These are phyloP conservation scores for Anarrhichthys ocellatus DNA, from an alignment of 2,113 vertebrate species.

Conservation along the genomic window DNA sequence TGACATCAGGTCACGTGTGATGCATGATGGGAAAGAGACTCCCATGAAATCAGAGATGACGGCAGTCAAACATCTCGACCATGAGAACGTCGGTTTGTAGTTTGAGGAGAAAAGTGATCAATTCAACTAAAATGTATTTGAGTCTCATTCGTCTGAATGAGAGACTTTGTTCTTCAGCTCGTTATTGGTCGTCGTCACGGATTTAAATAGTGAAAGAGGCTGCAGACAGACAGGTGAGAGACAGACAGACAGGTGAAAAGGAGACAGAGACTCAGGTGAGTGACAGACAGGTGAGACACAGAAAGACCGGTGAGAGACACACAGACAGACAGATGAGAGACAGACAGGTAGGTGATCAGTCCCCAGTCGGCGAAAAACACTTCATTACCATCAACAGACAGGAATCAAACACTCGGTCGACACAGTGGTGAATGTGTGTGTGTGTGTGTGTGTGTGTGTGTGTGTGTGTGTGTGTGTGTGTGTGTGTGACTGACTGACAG, in stretches of 20 bases:
- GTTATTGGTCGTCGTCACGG: not conserved
- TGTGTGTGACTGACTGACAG: slow-evolving; percentile 60
- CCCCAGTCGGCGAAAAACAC: slow-evolving; percentile 21
- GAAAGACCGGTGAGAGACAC: not conserved
- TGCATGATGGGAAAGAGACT: too few species aligned
- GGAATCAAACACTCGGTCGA: slow-evolving; percentile 40
- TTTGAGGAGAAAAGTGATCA: not conserved
- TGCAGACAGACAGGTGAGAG: too few species aligned
- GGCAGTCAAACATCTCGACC: too few species aligned
- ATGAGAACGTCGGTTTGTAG: too few species aligned
- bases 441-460: slow-evolving; percentile 34
- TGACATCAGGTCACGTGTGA: too few species aligned
- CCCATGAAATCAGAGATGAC: too few species aligned
- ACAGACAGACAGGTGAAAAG: too few species aligned
- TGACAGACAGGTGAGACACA: not conserved
- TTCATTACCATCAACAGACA: slow-evolving; percentile 55
- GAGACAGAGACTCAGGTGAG: not conserved
- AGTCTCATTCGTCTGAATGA: not conserved
- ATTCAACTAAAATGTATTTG: not conserved
- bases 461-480: slow-evolving; percentile 37
- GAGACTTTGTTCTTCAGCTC: not conserved
- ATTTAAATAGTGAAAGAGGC: too few species aligned
- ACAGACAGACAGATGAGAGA: not conserved
- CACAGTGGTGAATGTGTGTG: slow-evolving; percentile 35
- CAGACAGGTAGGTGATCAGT: not conserved